phyloP scores from a whole-genome alignment of 92 coral and sea anemone genomes.

The Epizoanthus stellaris region DNA sequence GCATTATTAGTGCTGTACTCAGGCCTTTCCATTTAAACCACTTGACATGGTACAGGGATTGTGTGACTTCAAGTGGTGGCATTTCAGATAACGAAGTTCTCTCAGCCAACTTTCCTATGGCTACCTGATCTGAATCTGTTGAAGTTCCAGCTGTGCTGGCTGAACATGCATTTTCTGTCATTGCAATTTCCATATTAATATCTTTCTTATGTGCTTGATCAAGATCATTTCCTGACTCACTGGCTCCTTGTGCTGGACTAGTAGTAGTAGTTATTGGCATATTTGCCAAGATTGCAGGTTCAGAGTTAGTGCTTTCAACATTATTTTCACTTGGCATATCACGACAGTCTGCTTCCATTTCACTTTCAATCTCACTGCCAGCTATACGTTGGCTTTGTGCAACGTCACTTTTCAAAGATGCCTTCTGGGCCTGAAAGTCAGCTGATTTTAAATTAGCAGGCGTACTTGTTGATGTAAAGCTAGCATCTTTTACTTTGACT shows the following conservation, averaged over 20 bases:
- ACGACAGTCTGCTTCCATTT: background rate
- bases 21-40: constrained; percentile 95
- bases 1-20: constrained; percentile 91
- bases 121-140: constrained; percentile 6
- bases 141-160: constrained; percentile 6
- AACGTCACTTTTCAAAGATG: background rate
- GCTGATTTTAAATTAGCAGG: too few species aligned
- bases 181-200: background rate
- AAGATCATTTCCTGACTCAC: background rate
- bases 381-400: background rate
- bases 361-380: background rate
- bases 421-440: background rate
- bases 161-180: constrained; percentile 3
- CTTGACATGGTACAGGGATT: constrained; percentile 87
- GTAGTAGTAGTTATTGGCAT: background rate
- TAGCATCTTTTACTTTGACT: background rate
- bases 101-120: background rate
- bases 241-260: background rate
- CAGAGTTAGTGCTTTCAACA: background rate
- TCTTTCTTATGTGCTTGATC: constrained; percentile 6
- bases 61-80: constrained; percentile 42
- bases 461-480: background rate
- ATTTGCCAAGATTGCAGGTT: constrained; percentile 1
- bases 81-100: constrained; percentile 9
- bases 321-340: background rate